Base-by-base conservation (phyloP, 2,888 invertebrate species). In the Acronicta alni region DNA sequence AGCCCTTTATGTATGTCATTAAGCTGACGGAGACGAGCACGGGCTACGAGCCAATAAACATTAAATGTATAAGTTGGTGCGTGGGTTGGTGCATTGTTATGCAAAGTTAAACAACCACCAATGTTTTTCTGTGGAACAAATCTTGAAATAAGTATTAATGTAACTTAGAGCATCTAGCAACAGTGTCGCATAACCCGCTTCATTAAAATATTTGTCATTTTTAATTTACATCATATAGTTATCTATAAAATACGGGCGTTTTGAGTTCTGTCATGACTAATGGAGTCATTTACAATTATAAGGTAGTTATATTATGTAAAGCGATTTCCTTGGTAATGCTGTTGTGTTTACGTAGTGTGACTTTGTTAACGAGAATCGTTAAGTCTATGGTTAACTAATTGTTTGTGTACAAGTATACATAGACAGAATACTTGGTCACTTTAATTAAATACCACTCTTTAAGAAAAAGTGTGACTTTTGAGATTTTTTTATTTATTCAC, bases 311-410 rank as follows among this genome's bases (percentile, higher is more conserved):
- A 77, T 78, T 82, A 84, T 85, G 83, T 90, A 91, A 91, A 91
- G 89, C 92, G 83, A 88, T 89, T 85, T 92, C 89, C 90, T 92
- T 91, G 92, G 92, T 91, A 90, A 89, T 86, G 86, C 86, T 88
- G 83, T 83, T 80, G 79, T 85, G 83, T 83, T 82, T 85, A 79
- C 79, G 63, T 76, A 72, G 70, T 77, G 72, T 74, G 77, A 82
- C 77, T 73, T 82, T 68, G 77, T 67, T 49, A 56, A 59, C 44
- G 75, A 81, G 66, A 82, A 80, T 79, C 80, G 68, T 64, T 70
- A 79, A 82, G 65, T 79, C 75, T 79, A 85, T 83, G 83, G 86
- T 86, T 83, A 86, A 86, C 83, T 86, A 80, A 74, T 76, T 64
- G 71, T 55, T 65, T 64, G 67, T 41, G 51, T 55, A 37, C 53